A percentile compares a stretch with the other conserved stretches of the same genome.
These are phyloP conservation scores for Marcusenius ussheri DNA, from an alignment of 2,113 vertebrate genomes.

Conservation along the genomic window DNA sequence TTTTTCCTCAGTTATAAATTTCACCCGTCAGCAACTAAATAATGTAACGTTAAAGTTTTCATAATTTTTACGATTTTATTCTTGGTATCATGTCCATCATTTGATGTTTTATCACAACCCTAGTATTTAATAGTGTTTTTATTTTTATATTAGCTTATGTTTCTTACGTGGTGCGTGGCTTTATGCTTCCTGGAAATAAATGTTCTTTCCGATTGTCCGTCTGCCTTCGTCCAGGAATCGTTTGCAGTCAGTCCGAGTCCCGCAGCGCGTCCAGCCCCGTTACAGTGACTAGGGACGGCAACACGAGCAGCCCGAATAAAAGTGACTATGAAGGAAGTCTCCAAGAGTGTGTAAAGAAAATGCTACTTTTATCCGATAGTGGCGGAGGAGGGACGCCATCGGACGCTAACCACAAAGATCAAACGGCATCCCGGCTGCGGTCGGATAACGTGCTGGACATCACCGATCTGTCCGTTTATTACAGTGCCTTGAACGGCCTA, in stretches of 20 bases:
- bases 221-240: conserved; percentile 34
- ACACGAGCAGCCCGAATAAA: background rate
- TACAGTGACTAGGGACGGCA: conserved; percentile 23
- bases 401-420: background rate
- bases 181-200: background rate
- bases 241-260: conserved; percentile 17
- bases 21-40: background rate
- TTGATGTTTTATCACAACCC: background rate
- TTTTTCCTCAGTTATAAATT: background rate
- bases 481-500: conserved; percentile 34
- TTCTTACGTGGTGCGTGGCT: background rate
- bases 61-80: background rate
- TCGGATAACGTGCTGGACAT: background rate
- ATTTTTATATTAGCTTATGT: background rate
- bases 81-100: too few species aligned
- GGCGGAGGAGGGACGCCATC: background rate
- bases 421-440: background rate
- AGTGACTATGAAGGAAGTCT: conserved; percentile 39
- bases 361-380: conserved; percentile 37
- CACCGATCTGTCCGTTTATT: conserved; percentile 34
- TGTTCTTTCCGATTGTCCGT: background rate
- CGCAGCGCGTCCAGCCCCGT: conserved; percentile 10
- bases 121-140: background rate
- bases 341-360: conserved; percentile 39
- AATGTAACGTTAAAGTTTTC: background rate